A percentile compares a stretch with the other conserved stretches of the same genome.
Conservation (phyloP, 2,797 vertebrate genomes). For the Tangara arthus region DNA sequence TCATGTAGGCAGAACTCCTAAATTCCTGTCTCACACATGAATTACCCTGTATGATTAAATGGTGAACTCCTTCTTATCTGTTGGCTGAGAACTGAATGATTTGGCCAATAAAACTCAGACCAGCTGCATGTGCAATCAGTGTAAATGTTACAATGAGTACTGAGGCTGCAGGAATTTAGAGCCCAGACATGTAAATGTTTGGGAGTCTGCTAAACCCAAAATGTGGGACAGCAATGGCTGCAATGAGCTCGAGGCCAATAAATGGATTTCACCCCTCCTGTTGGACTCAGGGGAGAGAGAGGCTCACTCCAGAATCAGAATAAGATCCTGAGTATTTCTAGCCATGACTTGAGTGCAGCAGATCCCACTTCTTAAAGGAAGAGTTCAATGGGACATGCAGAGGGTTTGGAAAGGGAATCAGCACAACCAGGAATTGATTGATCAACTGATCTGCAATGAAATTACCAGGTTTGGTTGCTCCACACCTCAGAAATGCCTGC, state of each 20-base stretch:
- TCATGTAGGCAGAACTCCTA: neutral
- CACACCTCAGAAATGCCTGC: neutral
- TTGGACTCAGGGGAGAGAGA: neutral
- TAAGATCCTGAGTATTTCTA: neutral
- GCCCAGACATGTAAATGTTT: neutral
- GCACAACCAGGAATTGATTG: neutral
- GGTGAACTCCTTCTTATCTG: neutral
- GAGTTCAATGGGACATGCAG: neutral
- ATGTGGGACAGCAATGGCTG: neutral
- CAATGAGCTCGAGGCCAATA: fast-evolving
- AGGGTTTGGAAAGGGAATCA: neutral
- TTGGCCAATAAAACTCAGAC: neutral
- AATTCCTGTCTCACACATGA: neutral
- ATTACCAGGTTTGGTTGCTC: neutral
- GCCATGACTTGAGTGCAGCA: neutral
- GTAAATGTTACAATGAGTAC: neutral
- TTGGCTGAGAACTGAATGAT: neutral
- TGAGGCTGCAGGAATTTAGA: neutral
- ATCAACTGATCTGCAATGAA: neutral
- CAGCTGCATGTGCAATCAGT: neutral
- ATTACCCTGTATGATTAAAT: neutral
- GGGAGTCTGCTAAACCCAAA: neutral
- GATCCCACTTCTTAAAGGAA: neutral
- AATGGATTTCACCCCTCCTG: constrained; percentile 5
- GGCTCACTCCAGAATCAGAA: neutral